Base-by-base conservation (phyloP, 2,797 vertebrate genomes). In the Ctenosaura bakeri region DNA sequence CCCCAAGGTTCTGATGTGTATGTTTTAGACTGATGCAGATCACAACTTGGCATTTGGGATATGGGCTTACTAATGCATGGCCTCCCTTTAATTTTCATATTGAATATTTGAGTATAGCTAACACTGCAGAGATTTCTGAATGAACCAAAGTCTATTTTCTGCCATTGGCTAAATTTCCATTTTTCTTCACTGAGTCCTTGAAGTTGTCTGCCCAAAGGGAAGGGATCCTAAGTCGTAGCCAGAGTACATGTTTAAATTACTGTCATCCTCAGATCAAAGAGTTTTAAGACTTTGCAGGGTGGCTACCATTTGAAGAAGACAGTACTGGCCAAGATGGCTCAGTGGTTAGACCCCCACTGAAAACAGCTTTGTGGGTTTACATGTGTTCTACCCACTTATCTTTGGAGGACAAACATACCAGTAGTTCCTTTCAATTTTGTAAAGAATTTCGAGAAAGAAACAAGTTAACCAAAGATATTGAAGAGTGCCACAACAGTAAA, bases 361-460 rank as follows among this genome's bases (percentile, higher is more conserved):
- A 81, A 8, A 42, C 12, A 64, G 26, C 26, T 22, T 66, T 64
- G 13, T 46, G 42, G 59, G 52, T 86, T 86, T 73, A n/a, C 18
- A 79, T 20, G 18, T 84, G 24, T 35, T 32, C 29, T 20, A 12
- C 29, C 46, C 35, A 69, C 42, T 59, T 18, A 18, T 32, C 9
- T 83, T 69, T 22, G 42, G 46, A 86, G 20, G 76, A 50, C n/a
- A 89, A 78, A 14, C 22, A 66, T 66, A 80, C 85, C 29, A 83
- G 32, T 71, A 54, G 54, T n/a, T 56, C 46, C 22, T 71, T 79
- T 89, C 52, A 22, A n/a, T 74, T 90, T 52, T 42, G 32, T 74
- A 35, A 69, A 74, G 32, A 35, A 81, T 81, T 56, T 81, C 35
- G 87, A 83, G 56, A 66, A 87, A 18, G 54, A 77, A 71, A 74